Evolutionary conservation across 2,797 vertebrate genomes (phyloP).

Genomic region (Huso huso): DNA sequence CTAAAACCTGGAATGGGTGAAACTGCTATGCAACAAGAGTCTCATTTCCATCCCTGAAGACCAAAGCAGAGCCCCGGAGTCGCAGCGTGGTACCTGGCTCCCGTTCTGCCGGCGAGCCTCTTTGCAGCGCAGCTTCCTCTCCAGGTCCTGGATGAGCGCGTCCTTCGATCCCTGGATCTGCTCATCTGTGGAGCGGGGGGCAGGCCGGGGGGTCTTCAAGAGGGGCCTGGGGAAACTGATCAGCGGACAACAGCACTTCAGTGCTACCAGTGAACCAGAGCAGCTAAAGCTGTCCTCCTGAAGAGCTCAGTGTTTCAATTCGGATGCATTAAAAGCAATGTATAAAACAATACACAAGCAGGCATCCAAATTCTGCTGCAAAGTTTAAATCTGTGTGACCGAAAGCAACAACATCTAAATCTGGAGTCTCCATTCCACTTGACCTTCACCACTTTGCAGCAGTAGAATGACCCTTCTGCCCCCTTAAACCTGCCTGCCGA

Average conservation of each 20-base stretch:
- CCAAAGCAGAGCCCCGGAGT: neutral
- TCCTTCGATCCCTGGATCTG: conserved; percentile 93
- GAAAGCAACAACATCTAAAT: too few relatives aligned
- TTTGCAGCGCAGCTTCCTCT: conserved; percentile 85
- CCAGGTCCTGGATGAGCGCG: conserved; percentile 89
- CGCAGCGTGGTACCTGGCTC: conserved; percentile 64
- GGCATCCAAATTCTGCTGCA: conserved; percentile 35
- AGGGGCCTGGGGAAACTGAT: conserved; percentile 73
- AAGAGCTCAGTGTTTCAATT: neutral
- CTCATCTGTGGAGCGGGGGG: conserved; percentile 72
- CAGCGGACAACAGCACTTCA: neutral
- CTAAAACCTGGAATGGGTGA: too few relatives aligned
- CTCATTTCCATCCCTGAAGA: neutral
- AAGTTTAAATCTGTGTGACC: too few relatives aligned
- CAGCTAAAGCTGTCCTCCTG: neutral
- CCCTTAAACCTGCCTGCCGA: too few relatives aligned
- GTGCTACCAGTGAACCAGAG: neutral
- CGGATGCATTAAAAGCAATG: conserved; percentile 40
- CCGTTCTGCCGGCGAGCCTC: conserved; percentile 72
- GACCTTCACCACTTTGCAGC: too few relatives aligned
- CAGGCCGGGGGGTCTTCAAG: conserved; percentile 60
- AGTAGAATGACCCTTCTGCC: too few relatives aligned
- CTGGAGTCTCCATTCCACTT: too few relatives aligned
- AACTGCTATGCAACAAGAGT: too few relatives aligned
- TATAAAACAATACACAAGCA: conserved; percentile 30